Conservation (phyloP, 2,888 invertebrate genomes). For the Acronicta aceris region DNA sequence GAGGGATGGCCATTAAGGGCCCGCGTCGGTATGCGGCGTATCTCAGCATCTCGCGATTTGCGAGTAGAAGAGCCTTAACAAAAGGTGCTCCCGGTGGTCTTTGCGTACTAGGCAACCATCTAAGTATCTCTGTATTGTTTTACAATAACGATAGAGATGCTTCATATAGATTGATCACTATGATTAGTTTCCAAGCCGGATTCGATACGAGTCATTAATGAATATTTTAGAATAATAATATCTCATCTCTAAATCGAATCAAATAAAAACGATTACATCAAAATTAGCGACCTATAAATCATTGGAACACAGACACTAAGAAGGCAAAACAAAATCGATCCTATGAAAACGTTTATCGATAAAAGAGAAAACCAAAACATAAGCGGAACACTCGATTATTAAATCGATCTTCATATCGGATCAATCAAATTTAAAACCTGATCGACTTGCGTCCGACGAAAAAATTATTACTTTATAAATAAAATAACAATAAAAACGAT, state of each 20-base stretch:
- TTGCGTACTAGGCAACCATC: slow-evolving; percentile 71
- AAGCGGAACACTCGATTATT: slow-evolving; percentile 85
- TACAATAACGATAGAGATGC: slow-evolving; percentile 57
- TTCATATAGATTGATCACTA: slow-evolving; percentile 44
- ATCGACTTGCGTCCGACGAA: slow-evolving; percentile 84
- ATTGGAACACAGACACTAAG: slow-evolving; percentile 71
- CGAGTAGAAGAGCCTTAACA: slow-evolving; percentile 81
- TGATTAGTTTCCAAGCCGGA: slow-evolving; percentile 28
- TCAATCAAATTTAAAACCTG: slow-evolving; percentile 89
- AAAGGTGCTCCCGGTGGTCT: slow-evolving; percentile 86
- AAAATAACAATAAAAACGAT: slow-evolving; percentile 89
- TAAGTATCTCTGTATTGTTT: slow-evolving; percentile 74
- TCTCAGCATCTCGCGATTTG: slow-evolving; percentile 86
- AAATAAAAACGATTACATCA: slow-evolving; percentile 61
- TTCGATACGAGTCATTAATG: slow-evolving; percentile 24
- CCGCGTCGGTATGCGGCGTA: slow-evolving; percentile 84
- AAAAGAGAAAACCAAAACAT: slow-evolving; percentile 79
- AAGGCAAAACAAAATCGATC: slow-evolving; percentile 74
- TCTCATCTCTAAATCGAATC: slow-evolving; percentile 42
- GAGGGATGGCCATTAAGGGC: slow-evolving; percentile 84
- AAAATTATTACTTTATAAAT: slow-evolving; percentile 89
- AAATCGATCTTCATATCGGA: slow-evolving; percentile 89
- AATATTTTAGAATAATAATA: slow-evolving; percentile 41
- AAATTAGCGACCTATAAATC: slow-evolving; percentile 76
- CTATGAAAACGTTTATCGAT: slow-evolving; percentile 80